Percentiles rank a stretch among this genome's conserved stretches.
Evolutionary conservation across 2,113 vertebrate genomes (phyloP).

Genomic region (Lota lota): DNA sequence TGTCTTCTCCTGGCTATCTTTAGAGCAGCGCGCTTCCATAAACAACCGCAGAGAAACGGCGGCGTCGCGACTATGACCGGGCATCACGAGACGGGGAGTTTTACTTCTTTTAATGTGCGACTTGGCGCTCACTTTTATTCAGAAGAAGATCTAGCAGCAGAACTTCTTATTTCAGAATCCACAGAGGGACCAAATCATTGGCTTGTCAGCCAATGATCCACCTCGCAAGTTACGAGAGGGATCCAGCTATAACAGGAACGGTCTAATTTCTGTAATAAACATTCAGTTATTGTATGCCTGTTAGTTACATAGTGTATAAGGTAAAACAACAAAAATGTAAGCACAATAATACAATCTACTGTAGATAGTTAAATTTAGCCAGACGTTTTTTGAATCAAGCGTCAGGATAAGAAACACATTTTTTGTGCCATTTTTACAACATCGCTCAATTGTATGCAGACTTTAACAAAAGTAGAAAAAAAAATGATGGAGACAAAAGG

Average conservation of each 20-base stretch:
- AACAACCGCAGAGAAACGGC: conserved; percentile 50
- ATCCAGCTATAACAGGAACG: conserved; percentile 19
- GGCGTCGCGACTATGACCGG: conserved; percentile 39
- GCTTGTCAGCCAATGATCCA: not conserved
- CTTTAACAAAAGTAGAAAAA: conserved; percentile 4
- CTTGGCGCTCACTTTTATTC: conserved; percentile 37
- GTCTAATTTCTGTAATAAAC: conserved; percentile 15
- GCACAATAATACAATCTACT: not conserved
- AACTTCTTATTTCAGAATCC: conserved; percentile 42
- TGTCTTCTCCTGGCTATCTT: conserved; percentile 70
- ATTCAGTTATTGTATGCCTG: too few species aligned
- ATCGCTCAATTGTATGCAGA: too few species aligned
- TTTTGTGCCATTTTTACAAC: too few species aligned
- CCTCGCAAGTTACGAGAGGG: conserved; percentile 9
- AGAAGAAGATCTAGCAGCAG: conserved; percentile 37
- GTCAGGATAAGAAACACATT: not conserved
- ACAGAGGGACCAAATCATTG: conserved; percentile 42
- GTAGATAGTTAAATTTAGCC: not conserved
- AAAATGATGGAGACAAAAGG: too few species aligned
- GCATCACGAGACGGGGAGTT: conserved; percentile 39
- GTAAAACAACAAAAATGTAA: too few species aligned
- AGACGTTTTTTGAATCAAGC: conserved; percentile 11
- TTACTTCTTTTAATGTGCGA: conserved; percentile 44
- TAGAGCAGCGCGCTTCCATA: conserved; percentile 59
- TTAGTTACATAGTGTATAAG: too few species aligned